Base-by-base conservation (phyloP, 2,797 vertebrate genomes). In the Rhabdophis nuchalis region DNA sequence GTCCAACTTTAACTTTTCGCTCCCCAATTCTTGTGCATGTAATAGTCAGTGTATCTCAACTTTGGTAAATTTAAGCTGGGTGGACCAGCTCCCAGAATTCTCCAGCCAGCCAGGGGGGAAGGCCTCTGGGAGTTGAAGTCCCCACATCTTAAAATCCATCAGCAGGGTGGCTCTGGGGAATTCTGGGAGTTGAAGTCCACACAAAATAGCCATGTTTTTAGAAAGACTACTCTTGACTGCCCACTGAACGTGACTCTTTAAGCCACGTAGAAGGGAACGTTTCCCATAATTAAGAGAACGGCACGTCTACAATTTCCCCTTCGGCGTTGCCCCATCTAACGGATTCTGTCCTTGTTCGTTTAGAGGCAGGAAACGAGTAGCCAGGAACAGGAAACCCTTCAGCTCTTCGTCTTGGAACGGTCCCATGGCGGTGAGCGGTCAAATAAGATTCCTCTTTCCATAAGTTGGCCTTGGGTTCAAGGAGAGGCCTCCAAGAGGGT, bases 381-480 rank as follows among this genome's bases (percentile, higher is more conserved):
- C 92, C 32, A 93, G 92, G 60, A 54, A 93, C 14, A 87, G 94
- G 77, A 93, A 93, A 16, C 94, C 95, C 5, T 89, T 95, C 68
- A 91, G 92, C 7, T 92, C 92, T 25, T 95, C 95, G 0, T 94
- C 95, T 27, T 96, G 96, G 95, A 97, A 93, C 32, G 92, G 92
- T 18, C 82, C 93, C 1, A 93, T 86, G 5, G 25, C 61, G 86
- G 95, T 97, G 88, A 94, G 93, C 87, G 56, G 11, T 1, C 93
- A 6, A 3, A 13, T 1, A 0, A 12, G 7, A 12, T 9, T 23
- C 61, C 46, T 68, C 4, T 82, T 82, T 58, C 41, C 64, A 9
- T 50, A 25, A 10, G n/a, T 3, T 23, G 89, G 1, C 12, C 11
- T 46, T 14, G 36, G 36, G 36, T 36, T 82, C 36, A 5, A 41